Base-by-base conservation (phyloP, 2,888 invertebrate genomes). In the Tachystola acroxantha region DNA sequence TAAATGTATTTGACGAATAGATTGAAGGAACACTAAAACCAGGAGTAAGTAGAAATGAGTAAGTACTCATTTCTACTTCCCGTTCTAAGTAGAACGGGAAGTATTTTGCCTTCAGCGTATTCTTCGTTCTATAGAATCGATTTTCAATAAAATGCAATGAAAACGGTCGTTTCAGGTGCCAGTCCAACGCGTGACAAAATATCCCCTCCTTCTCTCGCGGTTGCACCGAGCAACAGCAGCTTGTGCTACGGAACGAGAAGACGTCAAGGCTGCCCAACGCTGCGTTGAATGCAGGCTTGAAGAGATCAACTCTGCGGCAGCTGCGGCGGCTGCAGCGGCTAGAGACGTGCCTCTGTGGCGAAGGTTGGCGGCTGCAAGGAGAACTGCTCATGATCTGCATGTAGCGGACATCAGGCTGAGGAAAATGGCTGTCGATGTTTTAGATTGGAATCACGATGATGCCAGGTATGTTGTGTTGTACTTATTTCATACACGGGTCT, bases 171-270 rank as follows among this genome's bases (percentile, higher is more conserved):
- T 63, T 39, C 59, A 94, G 94, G 94, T 96, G 57, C 98, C 98
- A 48, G 97, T 98, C 46, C 98, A 98, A 88, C 90, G 98, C 75
- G 97, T 98, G 57, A 98, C 98, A 58, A 97, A 97, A 88, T 98
- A 98, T 88, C 98, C 98, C 29, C 88, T 98, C 57, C 89, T 98
- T 50, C 87, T 98, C 63, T 95, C 96, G 30, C 92, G 98, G 40
- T 88, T 98, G 50, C 91, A 94, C 66, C 97, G 97, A 84, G 95
- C 96, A 28, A 97, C 97, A 9, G 96, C 97, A 1, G 78, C 89
- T 22, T 94, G 95, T 57, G 92, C 95, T 52, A 94, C 95, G 40
- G 93, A 93, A 42, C 91, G 95, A 43, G 95, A 95, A 50, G 91
- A 94, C 58, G 90, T 98, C 28, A 92, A 93, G 56, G 92, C 94